Conservation (phyloP, 2,797 vertebrate species). For the Avahi laniger region DNA sequence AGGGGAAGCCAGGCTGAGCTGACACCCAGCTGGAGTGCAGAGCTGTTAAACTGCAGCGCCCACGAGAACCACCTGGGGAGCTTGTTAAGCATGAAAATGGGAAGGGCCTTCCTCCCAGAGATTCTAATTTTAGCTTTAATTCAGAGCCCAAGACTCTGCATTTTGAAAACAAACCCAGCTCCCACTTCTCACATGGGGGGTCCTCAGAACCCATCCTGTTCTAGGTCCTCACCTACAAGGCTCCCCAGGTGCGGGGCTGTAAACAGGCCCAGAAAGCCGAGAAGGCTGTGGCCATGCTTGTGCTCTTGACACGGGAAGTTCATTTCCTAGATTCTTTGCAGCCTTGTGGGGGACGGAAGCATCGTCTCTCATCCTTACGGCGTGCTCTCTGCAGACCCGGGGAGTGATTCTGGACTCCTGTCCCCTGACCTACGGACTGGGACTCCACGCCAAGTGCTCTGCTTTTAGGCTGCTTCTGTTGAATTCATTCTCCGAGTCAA, state of each 20-base stretch:
- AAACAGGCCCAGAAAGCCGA: neutral
- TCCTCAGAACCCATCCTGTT: neutral
- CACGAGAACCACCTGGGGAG: neutral
- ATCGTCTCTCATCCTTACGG: accelerated
- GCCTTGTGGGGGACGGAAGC: neutral
- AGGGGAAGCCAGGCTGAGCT: accelerated
- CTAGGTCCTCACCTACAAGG: neutral
- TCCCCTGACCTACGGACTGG: accelerated
- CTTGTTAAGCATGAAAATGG: neutral
- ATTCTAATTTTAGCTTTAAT: neutral
- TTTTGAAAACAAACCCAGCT: neutral
- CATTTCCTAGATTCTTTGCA: neutral
- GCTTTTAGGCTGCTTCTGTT: neutral
- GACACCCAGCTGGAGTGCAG: neutral
- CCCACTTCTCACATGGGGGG: neutral
- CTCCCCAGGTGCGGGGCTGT: accelerated
- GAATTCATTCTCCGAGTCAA: neutral
- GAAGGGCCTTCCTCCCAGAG: neutral
- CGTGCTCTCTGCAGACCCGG: neutral
- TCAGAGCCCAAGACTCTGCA: neutral
- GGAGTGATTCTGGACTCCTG: neutral
- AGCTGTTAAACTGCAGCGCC: neutral
- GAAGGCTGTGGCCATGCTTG: neutral
- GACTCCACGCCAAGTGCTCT: neutral
- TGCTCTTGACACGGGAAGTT: neutral